A percentile compares a stretch with the other conserved stretches of the same genome.
phyloP scores from a whole-genome alignment of 2,888 invertebrate species.

The Epinotia bilunana region DNA sequence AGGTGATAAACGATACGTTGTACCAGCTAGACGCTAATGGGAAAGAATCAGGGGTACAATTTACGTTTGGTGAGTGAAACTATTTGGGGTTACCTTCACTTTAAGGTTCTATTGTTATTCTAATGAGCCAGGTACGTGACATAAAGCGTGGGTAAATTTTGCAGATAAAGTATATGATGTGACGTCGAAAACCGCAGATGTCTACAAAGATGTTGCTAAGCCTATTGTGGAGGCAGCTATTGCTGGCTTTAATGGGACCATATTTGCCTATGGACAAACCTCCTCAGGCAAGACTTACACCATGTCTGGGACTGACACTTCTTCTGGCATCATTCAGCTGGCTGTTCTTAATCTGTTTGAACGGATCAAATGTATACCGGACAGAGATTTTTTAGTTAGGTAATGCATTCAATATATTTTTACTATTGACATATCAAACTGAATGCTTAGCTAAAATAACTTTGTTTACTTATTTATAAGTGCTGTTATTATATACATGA shows the following conservation, averaged over 20 bases:
- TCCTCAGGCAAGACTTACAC: constrained; percentile 95
- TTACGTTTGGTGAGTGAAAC: constrained; percentile 72
- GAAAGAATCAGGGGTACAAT: constrained; percentile 62
- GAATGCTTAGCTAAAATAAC: too few relatives aligned
- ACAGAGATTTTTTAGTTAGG: constrained; percentile 90
- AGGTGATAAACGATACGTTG: constrained; percentile 84
- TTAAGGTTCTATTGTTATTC: constrained; percentile 52
- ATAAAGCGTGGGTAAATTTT: constrained; percentile 58
- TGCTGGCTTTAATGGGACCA: constrained; percentile 92
- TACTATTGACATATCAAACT: background rate
- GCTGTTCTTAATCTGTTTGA: constrained; percentile 89
- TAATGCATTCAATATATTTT: constrained; percentile 54
- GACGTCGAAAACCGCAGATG: constrained; percentile 82
- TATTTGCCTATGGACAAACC: constrained; percentile 97
- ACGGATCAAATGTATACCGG: constrained; percentile 84
- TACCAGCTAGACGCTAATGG: constrained; percentile 83
- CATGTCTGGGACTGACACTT: constrained; percentile 88
- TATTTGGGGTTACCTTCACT: constrained; percentile 51
- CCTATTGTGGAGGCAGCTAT: constrained; percentile 89
- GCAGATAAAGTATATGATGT: constrained; percentile 90
- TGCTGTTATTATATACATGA: too few relatives aligned
- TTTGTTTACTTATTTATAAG: too few relatives aligned
- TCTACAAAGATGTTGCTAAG: constrained; percentile 88
- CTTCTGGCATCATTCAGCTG: constrained; percentile 90
- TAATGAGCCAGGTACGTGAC: constrained; percentile 50